Conservation (phyloP, 2,797 vertebrate species). For the Acanthurus lineatus region DNA sequence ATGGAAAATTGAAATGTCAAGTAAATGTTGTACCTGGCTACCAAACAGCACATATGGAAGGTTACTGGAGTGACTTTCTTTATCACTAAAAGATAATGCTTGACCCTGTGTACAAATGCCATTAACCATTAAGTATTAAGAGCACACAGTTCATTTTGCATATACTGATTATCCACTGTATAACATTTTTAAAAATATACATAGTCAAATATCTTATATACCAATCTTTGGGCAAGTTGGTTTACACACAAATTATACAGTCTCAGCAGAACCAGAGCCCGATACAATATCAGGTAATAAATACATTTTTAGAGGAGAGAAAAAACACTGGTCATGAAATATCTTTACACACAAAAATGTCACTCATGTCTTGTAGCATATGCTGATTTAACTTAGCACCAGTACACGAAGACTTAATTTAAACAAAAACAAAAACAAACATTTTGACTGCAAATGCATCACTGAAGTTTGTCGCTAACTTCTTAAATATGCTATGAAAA, state of each 20-base stretch:
- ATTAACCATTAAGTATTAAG: neutral
- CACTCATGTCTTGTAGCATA: neutral
- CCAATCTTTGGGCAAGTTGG: neutral
- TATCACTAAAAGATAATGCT: neutral
- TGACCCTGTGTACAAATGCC: neutral
- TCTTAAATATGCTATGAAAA: neutral
- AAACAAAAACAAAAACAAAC: neutral
- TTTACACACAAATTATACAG: neutral
- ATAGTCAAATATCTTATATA: neutral
- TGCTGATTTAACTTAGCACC: neutral
- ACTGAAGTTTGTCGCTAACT: neutral
- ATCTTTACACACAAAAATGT: neutral
- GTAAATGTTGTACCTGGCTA: neutral
- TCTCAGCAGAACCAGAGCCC: neutral
- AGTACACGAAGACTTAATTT: neutral
- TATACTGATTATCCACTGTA: neutral
- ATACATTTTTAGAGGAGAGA: conserved; percentile 1
- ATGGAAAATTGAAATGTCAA: neutral
- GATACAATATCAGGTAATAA: conserved; percentile 1
- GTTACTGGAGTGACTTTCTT: neutral
- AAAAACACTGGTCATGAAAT: neutral
- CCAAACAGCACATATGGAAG: neutral
- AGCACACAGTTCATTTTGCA: neutral
- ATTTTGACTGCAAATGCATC: neutral
- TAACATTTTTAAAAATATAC: neutral